These are phyloP conservation scores for Lepisosteus osseus DNA, from an alignment of 2,113 vertebrate species.

Conservation along the genomic window DNA sequence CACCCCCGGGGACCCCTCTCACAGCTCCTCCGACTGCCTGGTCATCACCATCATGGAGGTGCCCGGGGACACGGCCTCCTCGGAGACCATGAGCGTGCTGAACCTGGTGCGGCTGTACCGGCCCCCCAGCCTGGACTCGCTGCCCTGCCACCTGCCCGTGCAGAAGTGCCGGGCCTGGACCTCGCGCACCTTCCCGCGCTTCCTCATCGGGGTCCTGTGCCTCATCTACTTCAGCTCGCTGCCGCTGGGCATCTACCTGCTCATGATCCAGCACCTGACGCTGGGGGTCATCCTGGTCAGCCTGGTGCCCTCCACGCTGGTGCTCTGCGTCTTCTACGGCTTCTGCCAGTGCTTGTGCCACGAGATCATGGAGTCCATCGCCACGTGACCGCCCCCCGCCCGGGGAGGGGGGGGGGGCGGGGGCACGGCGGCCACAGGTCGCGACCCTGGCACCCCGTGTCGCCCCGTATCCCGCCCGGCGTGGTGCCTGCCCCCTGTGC, in stretches of 20 bases:
- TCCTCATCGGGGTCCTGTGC: constrained; percentile 76
- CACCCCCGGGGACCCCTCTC: constrained; percentile 33
- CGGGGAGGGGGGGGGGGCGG: too few species aligned
- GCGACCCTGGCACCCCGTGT: too few species aligned
- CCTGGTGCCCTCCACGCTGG: constrained; percentile 81
- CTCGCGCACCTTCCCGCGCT: constrained; percentile 63
- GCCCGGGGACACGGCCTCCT: constrained; percentile 60
- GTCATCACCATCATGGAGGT: constrained; percentile 86
- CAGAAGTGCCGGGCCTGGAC: constrained; percentile 70
- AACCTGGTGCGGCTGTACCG: constrained; percentile 74
- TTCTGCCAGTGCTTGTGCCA: constrained; percentile 82
- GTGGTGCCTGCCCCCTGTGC: constrained; percentile 6
- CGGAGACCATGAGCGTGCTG: constrained; percentile 66
- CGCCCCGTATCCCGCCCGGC: background rate
- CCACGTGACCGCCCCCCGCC: constrained; percentile 45
- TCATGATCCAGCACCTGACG: constrained; percentile 77
- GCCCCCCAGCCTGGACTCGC: constrained; percentile 60
- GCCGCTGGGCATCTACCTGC: constrained; percentile 82
- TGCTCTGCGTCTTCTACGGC: constrained; percentile 77
- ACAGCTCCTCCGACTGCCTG: constrained; percentile 72
- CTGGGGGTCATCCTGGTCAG: constrained; percentile 77
- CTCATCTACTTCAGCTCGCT: constrained; percentile 83
- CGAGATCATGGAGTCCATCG: constrained; percentile 66
- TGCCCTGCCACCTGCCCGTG: constrained; percentile 63
- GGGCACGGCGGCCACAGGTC: too few species aligned